Conservation (phyloP, 2,888 invertebrate species). For the Ellobium chinense region DNA sequence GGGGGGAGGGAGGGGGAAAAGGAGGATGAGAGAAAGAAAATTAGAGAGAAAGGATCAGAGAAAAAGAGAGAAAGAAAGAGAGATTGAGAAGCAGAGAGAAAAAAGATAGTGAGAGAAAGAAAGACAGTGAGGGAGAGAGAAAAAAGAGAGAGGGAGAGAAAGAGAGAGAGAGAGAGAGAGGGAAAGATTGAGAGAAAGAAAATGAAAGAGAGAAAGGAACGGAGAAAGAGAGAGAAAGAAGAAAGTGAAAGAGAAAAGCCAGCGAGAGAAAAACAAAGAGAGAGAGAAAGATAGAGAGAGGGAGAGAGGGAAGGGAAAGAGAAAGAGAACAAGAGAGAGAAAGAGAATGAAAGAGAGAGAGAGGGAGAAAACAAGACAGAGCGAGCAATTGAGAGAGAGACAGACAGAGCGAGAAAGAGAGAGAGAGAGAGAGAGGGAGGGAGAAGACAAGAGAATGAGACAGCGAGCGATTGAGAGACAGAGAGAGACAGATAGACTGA, state of each 20-base stretch:
- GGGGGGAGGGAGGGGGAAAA: conserved; percentile 2
- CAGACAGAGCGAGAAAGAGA: conserved; percentile 12
- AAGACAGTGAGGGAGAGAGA: neutral
- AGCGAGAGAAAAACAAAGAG: neutral
- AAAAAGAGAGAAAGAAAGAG: neutral
- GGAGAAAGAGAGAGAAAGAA: neutral
- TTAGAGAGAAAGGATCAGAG: neutral
- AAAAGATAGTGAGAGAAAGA: neutral
- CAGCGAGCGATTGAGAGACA: conserved; percentile 18
- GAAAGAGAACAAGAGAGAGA: conserved; percentile 2
- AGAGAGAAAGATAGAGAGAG: neutral
- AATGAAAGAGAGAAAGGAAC: neutral
- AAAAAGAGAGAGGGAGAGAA: conserved; percentile 14
- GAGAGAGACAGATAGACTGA: neutral
- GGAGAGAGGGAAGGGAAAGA: neutral
- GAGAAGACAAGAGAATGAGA: conserved; percentile 5
- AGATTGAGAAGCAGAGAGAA: neutral
- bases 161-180: conserved; percentile 7
- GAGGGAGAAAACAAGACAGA: conserved; percentile 13
- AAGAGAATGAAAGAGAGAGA: conserved; percentile 21
- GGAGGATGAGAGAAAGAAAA: neutral
- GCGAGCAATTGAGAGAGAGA: conserved; percentile 20
- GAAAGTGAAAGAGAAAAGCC: neutral
- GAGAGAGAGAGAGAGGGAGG: conserved; percentile 22
- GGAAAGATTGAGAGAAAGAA: neutral